Percentiles rank a stretch among this genome's conserved stretches.
Evolutionary conservation across 37 sponge, comb jelly and placozoan species (phyloP).

Genomic region (Hormiphora californensis): DNA sequence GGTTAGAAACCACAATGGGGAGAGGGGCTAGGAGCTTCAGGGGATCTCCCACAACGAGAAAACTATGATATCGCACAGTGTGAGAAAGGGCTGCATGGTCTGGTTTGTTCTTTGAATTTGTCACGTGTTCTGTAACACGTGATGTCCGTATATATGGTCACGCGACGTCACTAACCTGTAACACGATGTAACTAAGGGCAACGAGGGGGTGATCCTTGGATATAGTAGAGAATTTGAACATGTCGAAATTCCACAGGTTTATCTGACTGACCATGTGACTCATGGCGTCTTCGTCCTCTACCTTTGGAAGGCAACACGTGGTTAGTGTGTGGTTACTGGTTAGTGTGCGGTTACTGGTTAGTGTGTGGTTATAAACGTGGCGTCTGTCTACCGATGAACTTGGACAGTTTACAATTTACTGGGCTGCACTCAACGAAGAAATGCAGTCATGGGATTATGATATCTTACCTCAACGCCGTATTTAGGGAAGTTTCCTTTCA

Average conservation of each 20-base stretch:
- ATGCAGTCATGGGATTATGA: too few species aligned
- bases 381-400: too few species aligned
- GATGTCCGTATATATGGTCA: not conserved
- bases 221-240: constrained; percentile 50
- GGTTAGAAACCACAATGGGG: not conserved
- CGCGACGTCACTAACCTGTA: not conserved
- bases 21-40: too few species aligned
- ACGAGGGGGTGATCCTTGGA: constrained; percentile 54
- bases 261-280: constrained; percentile 3
- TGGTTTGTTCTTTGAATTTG: not conserved
- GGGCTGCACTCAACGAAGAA: too few species aligned
- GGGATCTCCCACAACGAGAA: too few species aligned
- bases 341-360: too few species aligned
- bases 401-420: too few species aligned
- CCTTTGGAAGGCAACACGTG: too few species aligned
- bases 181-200: constrained; percentile 14
- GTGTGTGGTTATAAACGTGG: too few species aligned
- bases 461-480: constrained; percentile 31
- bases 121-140: not conserved
- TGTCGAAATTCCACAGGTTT: constrained; percentile 52
- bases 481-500: constrained; percentile 26
- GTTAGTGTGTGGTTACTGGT: too few species aligned
- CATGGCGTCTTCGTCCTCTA: constrained; percentile 29
- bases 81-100: not conserved
- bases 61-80: not conserved